Evolutionary conservation across 2,113 vertebrate genomes (phyloP).

Genomic region (Rattus norvegicus): GRCr8 NC_086027.1:86306001-86306500

Average conservation of each 20-base stretch:
- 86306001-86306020: neutral
- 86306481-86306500: neutral
- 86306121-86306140: neutral
- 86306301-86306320: neutral
- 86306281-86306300: constrained; percentile 14
- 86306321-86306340: neutral
- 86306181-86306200: neutral
- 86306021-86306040: neutral
- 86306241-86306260: neutral
- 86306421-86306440: neutral
- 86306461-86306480: neutral
- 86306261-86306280: neutral
- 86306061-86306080: neutral
- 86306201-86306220: neutral
- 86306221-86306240: neutral
- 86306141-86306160: neutral
- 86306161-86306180: neutral
- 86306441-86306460: constrained; percentile 15
- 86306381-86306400: neutral
- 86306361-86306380: neutral
- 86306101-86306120: neutral
- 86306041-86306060: neutral
- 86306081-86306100: neutral
- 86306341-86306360: neutral
- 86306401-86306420: neutral